phyloP scores from a whole-genome alignment of 2,888 invertebrate species.

The Eilema depressum region DNA sequence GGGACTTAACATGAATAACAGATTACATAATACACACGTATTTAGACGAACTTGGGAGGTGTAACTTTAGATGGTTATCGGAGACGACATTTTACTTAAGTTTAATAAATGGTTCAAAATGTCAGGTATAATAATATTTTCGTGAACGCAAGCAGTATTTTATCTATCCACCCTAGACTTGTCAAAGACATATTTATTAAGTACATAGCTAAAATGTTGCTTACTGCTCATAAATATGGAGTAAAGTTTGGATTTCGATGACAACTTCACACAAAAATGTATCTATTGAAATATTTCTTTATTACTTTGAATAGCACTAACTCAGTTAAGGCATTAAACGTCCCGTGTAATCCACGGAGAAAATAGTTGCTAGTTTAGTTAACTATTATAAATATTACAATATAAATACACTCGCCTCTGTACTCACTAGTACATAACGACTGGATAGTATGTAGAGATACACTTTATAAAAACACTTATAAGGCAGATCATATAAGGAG shows the following conservation, averaged over 20 bases:
- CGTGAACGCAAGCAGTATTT: neutral
- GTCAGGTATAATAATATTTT: neutral
- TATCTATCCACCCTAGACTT: neutral
- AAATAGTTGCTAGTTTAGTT: slow-evolving; percentile 60
- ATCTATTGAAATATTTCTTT: slow-evolving; percentile 37
- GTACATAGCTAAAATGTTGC: neutral
- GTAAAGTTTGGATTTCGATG: slow-evolving; percentile 6
- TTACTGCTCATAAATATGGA: neutral
- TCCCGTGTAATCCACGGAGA: slow-evolving; percentile 58
- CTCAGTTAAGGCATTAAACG: slow-evolving; percentile 75
- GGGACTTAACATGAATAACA: slow-evolving; percentile 43
- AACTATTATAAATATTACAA: slow-evolving; percentile 68
- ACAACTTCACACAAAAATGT: slow-evolving; percentile 38
- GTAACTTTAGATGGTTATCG: neutral
- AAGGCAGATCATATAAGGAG: slow-evolving; percentile 83
- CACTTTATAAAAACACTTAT: slow-evolving; percentile 81
- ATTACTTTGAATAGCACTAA: slow-evolving; percentile 58
- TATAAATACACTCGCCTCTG: slow-evolving; percentile 61
- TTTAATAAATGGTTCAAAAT: slow-evolving; percentile 13
- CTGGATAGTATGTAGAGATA: slow-evolving; percentile 71
- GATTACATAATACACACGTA: slow-evolving; percentile 24
- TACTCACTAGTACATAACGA: slow-evolving; percentile 54
- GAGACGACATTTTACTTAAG: slow-evolving; percentile 1
- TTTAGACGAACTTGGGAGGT: slow-evolving; percentile 29
- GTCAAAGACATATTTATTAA: neutral